Evolutionary conservation across 1,140 invertebrate genomes (phyloP).

Genomic region (Andrena cerasifolii): DNA sequence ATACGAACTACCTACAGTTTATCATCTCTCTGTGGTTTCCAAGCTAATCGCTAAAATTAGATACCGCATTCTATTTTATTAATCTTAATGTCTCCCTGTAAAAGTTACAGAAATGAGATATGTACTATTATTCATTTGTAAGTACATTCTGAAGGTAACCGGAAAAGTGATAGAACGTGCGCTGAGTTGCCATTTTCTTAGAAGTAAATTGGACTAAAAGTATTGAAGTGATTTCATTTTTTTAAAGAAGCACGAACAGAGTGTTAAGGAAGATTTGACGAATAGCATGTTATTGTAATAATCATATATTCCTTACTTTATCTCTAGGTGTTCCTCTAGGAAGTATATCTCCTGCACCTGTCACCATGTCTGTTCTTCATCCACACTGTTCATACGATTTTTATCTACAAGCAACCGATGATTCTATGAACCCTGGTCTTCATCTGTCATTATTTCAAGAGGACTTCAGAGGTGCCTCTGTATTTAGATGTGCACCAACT

Average conservation of each 20-base stretch:
- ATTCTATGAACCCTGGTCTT: slow-evolving; percentile 21
- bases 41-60: too few relatives aligned
- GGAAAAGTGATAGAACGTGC: too few relatives aligned
- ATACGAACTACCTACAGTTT: neutral
- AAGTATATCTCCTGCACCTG: neutral
- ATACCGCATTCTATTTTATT: too few relatives aligned
- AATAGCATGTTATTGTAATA: neutral
- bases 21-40: neutral
- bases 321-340: neutral
- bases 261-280: neutral
- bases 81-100: too few relatives aligned
- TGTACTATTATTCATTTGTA: too few relatives aligned
- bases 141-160: too few relatives aligned
- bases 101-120: too few relatives aligned
- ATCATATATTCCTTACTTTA: neutral
- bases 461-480: neutral
- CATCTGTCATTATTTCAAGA: slow-evolving; percentile 6
- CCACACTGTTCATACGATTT: neutral
- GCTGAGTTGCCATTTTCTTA: too few relatives aligned
- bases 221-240: too few relatives aligned
- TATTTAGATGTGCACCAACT: neutral
- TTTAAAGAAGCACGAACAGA: too few relatives aligned
- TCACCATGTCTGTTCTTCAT: neutral
- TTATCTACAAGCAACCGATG: neutral
- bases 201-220: too few relatives aligned